Percentiles rank a stretch among this genome's conserved stretches.
These are phyloP conservation scores for Asbolus verrucosus DNA, from an alignment of 1,140 invertebrate genomes.

Conservation along the genomic window DNA sequence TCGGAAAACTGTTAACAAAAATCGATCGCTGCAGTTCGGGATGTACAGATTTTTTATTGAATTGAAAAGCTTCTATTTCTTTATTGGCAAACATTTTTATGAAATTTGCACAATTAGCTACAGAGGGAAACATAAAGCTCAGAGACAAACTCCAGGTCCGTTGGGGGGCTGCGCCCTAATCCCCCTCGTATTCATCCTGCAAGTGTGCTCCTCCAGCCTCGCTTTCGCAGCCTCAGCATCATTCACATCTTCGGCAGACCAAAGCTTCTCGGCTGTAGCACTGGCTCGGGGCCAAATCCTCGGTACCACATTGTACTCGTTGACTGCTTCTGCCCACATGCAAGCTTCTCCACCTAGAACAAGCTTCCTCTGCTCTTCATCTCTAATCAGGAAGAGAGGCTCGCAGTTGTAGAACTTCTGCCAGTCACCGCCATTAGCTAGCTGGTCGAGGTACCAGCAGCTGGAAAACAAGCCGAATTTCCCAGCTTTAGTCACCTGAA, in stretches of 20 bases:
- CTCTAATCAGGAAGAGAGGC: conserved; percentile 71
- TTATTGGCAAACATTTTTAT: no score
- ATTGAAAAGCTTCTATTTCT: no score
- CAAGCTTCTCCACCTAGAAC: conserved; percentile 89
- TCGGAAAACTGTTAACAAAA: no score
- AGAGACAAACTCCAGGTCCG: conserved; percentile 73
- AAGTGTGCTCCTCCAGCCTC: conserved; percentile 84
- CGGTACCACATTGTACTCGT: conserved; percentile 70
- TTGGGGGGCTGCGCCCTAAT: conserved; percentile 78
- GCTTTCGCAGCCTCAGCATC: conserved; percentile 49
- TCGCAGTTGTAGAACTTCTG: conserved; percentile 80
- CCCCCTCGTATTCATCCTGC: conserved; percentile 81
- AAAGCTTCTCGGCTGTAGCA: conserved; percentile 86
- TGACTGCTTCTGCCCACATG: conserved; percentile 90
- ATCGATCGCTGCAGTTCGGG: no score
- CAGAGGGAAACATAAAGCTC: not conserved
- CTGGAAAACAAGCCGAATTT: conserved; percentile 78
- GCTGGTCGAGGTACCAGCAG: conserved; percentile 87
- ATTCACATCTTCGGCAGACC: conserved; percentile 67
- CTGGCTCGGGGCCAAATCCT: conserved; percentile 83
- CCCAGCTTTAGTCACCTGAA: conserved; percentile 69
- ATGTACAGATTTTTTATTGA: no score
- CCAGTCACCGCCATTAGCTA: conserved; percentile 81
- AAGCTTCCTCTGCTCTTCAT: conserved; percentile 65
- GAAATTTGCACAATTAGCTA: not conserved